Conservation (phyloP, 2,888 invertebrate species). For the Sarcophaga subvicina region DNA sequence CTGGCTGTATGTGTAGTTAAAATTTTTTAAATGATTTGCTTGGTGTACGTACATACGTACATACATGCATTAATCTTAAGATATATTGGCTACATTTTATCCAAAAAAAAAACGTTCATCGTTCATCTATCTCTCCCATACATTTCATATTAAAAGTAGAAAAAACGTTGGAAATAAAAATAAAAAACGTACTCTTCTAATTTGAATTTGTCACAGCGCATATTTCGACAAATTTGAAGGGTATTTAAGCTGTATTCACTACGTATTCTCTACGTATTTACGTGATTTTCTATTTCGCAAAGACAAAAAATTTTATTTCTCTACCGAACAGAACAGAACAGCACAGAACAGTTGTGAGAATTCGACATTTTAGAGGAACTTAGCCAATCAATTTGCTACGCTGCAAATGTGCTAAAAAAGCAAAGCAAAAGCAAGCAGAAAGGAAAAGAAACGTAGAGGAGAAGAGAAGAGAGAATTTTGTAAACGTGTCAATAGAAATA, state of each 20-base stretch:
- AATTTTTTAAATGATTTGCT: neutral
- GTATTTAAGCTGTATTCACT: constrained; percentile 40
- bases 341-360: constrained; percentile 34
- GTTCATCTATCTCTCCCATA: constrained; percentile 5
- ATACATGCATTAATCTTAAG: constrained; percentile 32
- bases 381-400: constrained; percentile 60
- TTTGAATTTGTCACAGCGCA: constrained; percentile 68
- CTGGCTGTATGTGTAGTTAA: constrained; percentile 21
- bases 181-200: constrained; percentile 27
- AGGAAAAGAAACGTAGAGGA: neutral
- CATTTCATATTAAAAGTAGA: constrained; percentile 42
- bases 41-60: neutral
- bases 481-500: neutral
- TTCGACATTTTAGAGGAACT: constrained; percentile 27
- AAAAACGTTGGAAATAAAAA: neutral
- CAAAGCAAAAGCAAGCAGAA: too few relatives aligned
- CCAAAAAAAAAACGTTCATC: constrained; percentile 6
- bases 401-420: constrained; percentile 59
- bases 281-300: constrained; percentile 48
- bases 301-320: neutral
- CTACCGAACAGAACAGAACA: constrained; percentile 32
- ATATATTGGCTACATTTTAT: constrained; percentile 53
- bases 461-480: neutral
- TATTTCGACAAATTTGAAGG: constrained; percentile 66
- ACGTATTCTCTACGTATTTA: neutral